These are phyloP conservation scores for Diaperis boleti DNA, from an alignment of 2,888 invertebrate species.

Conservation along the genomic window DNA sequence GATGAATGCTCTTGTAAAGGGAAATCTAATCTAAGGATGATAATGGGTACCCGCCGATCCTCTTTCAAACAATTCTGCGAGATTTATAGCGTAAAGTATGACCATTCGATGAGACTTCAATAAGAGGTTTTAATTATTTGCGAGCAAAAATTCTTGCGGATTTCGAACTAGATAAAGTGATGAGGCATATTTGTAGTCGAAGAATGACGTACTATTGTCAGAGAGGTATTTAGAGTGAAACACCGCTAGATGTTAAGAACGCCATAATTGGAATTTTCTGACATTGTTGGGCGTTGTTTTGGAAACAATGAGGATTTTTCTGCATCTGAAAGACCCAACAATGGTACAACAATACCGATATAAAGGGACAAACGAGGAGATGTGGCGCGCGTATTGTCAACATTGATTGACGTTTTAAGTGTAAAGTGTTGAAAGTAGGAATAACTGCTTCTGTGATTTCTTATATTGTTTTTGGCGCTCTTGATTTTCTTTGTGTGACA, in stretches of 20 bases:
- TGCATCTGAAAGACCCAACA: too few species aligned
- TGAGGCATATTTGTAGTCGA: slow-evolving; percentile 1
- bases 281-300: not conserved
- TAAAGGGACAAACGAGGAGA: too few species aligned
- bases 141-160: slow-evolving; percentile 1
- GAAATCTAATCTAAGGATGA: slow-evolving; percentile 35
- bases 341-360: too few species aligned
- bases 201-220: not conserved
- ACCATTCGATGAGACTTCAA: slow-evolving; percentile 28
- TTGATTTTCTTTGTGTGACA: too few species aligned
- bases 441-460: too few species aligned
- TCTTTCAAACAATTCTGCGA: slow-evolving; percentile 8
- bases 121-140: slow-evolving; percentile 34
- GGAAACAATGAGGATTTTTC: not conserved
- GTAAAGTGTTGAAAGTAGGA: too few species aligned
- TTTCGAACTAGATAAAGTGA: not conserved
- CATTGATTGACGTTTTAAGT: too few species aligned
- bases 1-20: slow-evolving; percentile 19
- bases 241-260: slow-evolving; percentile 16
- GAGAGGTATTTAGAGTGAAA: slow-evolving; percentile 15
- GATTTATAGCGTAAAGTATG: slow-evolving; percentile 30
- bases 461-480: too few species aligned
- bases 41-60: slow-evolving; percentile 28
- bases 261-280: not conserved
- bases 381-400: too few species aligned